A percentile compares a stretch with the other conserved stretches of the same genome.
Conservation (phyloP, 2,888 invertebrate species). For the Thelaira solivaga region DNA sequence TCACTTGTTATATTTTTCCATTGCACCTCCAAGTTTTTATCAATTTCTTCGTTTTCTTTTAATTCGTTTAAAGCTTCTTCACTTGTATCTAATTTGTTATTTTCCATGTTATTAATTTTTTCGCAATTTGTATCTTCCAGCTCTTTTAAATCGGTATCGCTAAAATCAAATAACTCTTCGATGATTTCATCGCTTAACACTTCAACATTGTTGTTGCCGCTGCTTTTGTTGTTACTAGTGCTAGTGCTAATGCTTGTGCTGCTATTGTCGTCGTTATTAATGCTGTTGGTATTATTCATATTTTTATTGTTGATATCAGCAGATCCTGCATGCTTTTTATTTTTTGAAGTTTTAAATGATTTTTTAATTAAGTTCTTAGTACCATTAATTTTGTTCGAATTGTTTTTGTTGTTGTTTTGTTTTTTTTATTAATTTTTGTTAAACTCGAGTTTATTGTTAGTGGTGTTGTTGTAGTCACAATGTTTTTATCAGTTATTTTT, state of each 20-base stretch:
- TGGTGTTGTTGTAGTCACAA: conserved; percentile 6
- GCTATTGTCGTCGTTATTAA: conserved; percentile 27
- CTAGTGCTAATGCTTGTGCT: neutral
- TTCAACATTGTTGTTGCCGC: conserved; percentile 37
- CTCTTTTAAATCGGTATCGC: conserved; percentile 70
- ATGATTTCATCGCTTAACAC: conserved; percentile 69
- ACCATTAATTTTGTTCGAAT: neutral
- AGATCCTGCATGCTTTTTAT: conserved; percentile 25
- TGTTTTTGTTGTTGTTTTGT: conserved; percentile 25
- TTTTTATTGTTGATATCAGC: conserved; percentile 38
- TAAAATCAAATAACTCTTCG: conserved; percentile 72
- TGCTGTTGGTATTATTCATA: neutral
- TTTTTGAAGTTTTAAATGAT: conserved; percentile 38
- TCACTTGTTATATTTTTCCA: conserved; percentile 15
- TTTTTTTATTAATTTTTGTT: conserved; percentile 44
- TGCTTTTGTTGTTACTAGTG: neutral
- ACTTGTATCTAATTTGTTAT: neutral
- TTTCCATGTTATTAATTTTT: conserved; percentile 7
- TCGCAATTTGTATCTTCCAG: conserved; percentile 53
- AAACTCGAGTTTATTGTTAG: conserved; percentile 24
- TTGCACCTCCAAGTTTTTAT: neutral
- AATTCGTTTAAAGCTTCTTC: conserved; percentile 1
- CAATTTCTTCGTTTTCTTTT: neutral
- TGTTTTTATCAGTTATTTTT: conserved; percentile 48
- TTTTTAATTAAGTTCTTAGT: conserved; percentile 47